phyloP scores from a whole-genome alignment of 2,888 invertebrate genomes.

The Pinctada fucata region DNA sequence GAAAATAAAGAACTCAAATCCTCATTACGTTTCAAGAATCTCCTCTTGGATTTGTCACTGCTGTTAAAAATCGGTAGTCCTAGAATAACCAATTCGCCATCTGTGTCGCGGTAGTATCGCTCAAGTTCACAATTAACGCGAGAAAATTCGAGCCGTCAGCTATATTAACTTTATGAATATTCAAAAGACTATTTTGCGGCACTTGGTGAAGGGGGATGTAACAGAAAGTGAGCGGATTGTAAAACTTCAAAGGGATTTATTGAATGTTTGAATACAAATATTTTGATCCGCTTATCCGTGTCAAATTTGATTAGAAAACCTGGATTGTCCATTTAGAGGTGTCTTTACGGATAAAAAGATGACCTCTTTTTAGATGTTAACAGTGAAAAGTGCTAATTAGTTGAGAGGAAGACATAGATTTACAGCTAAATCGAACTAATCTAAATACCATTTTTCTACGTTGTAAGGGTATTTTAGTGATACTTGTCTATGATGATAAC shows the following conservation, averaged over 20 bases:
- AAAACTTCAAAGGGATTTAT: slow-evolving; percentile 12
- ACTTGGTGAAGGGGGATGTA: slow-evolving; percentile 5
- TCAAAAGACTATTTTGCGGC: slow-evolving; percentile 17
- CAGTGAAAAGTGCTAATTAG: too few species aligned
- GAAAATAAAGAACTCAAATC: too few species aligned
- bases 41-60: not conserved
- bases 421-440: too few species aligned
- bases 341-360: not conserved
- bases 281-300: slow-evolving; percentile 22
- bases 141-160: slow-evolving; percentile 1
- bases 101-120: not conserved
- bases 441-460: too few species aligned
- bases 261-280: slow-evolving; percentile 29
- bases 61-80: not conserved
- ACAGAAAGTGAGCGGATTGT: slow-evolving; percentile 16
- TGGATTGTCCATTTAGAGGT: slow-evolving; percentile 11
- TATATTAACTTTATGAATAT: slow-evolving; percentile 23
- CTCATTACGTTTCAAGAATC: not conserved
- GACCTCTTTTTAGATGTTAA: too few species aligned
- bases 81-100: not conserved
- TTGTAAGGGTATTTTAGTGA: too few species aligned
- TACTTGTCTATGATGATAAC: too few species aligned
- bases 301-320: slow-evolving; percentile 14
- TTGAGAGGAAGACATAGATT: too few species aligned
- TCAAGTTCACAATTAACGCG: not conserved